Conservation (phyloP, 2,797 vertebrate genomes). For the Lerista edwardsae region DNA sequence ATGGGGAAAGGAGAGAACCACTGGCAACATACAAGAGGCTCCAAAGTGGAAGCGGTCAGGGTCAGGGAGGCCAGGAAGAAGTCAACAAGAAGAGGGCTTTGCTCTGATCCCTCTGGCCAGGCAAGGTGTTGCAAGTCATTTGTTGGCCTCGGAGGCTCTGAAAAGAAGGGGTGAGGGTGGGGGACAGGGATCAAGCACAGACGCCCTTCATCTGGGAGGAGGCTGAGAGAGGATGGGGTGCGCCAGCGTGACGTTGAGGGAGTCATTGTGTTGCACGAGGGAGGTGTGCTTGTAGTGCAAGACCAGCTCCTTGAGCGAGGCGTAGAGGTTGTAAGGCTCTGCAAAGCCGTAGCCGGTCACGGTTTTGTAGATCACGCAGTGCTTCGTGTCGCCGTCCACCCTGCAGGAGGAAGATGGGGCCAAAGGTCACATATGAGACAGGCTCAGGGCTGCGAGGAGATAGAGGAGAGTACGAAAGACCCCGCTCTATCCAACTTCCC, state of each 20-base stretch:
- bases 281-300: conserved; percentile 92
- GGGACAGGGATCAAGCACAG: background rate
- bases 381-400: conserved; percentile 89
- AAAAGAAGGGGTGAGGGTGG: background rate
- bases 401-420: conserved; percentile 65
- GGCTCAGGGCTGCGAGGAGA: background rate
- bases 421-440: background rate
- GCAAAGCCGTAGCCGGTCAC: conserved; percentile 89
- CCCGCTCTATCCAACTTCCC: background rate
- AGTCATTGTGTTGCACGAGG: conserved; percentile 92
- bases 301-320: conserved; percentile 90
- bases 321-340: conserved; percentile 92
- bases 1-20: background rate
- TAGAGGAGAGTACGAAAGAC: background rate
- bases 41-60: no score
- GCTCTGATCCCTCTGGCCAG: background rate
- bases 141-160: background rate
- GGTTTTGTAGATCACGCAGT: conserved; percentile 93
- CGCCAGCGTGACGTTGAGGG: conserved; percentile 91
- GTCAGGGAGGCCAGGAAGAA: no score
- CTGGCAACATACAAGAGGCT: background rate
- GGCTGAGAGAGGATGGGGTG: conserved; percentile 87
- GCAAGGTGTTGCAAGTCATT: background rate
- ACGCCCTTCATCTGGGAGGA: conserved; percentile 73
- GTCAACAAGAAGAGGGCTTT: background rate